phyloP scores from a whole-genome alignment of 2,113 vertebrate genomes.

The Eclectus roratus region DNA sequence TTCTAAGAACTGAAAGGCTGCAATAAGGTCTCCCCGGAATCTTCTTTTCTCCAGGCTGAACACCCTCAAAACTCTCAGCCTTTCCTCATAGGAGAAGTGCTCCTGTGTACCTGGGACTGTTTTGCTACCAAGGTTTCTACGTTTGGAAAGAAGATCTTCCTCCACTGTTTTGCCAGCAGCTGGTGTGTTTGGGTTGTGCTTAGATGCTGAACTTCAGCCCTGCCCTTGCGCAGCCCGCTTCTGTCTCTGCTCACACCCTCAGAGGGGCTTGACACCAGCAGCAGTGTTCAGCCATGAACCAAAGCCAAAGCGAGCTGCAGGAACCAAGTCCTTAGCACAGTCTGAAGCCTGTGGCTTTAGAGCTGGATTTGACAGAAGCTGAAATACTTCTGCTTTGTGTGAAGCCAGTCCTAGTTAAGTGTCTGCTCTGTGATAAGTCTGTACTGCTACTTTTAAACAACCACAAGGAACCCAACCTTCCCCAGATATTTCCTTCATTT shows the following conservation, averaged over 20 bases:
- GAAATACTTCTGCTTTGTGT: not conserved
- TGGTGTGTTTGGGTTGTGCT: not conserved
- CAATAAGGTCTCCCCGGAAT: not conserved
- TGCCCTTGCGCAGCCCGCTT: not conserved
- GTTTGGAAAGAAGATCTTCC: not conserved
- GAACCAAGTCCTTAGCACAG: not conserved
- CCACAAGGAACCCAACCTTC: not conserved
- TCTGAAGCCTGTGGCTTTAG: not conserved
- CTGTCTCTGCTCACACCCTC: not conserved
- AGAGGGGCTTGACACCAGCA: not conserved
- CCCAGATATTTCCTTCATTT: not conserved
- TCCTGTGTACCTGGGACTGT: not conserved
- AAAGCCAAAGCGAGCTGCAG: not conserved
- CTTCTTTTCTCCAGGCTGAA: not conserved
- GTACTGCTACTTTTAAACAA: not conserved
- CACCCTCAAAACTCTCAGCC: not conserved
- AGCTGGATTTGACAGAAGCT: not conserved
- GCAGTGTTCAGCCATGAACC: not conserved
- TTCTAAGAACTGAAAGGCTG: not conserved
- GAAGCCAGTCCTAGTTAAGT: not conserved
- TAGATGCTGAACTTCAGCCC: not conserved
- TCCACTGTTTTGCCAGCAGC: not conserved
- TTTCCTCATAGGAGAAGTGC: not conserved
- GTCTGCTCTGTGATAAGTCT: not conserved
- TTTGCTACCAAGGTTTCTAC: not conserved